A percentile compares a stretch with the other conserved stretches of the same genome.
These are phyloP conservation scores for Clepsis dumicolana DNA, from an alignment of 2,888 invertebrate genomes.

Conservation along the genomic window DNA sequence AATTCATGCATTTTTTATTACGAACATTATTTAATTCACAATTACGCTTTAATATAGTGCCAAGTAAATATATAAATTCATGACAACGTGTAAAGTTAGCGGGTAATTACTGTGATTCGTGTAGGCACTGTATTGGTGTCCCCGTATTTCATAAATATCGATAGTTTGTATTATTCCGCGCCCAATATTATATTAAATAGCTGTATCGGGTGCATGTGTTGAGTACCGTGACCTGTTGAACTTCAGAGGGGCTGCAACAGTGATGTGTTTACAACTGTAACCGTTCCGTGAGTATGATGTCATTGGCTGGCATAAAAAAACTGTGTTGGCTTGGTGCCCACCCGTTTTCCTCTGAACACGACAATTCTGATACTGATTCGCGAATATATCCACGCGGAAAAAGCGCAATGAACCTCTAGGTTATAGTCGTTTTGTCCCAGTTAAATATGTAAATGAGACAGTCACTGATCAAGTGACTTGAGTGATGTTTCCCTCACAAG, in stretches of 20 bases:
- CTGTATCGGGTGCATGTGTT: conserved; percentile 51
- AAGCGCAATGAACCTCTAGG: conserved; percentile 73
- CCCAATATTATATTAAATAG: conserved; percentile 56
- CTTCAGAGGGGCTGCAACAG: conserved; percentile 64
- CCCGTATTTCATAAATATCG: conserved; percentile 68
- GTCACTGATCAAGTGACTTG: conserved; percentile 49
- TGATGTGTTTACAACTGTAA: conserved; percentile 84
- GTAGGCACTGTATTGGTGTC: conserved; percentile 78
- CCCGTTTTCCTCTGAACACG: conserved; percentile 78
- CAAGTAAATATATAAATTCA: conserved; percentile 56
- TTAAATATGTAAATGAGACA: conserved; percentile 64
- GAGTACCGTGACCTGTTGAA: conserved; percentile 57
- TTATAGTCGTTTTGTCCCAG: conserved; percentile 68
- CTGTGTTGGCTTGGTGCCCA: conserved; percentile 84
- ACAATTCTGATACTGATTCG: conserved; percentile 71
- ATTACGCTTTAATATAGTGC: conserved; percentile 55
- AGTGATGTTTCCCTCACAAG: conserved; percentile 23
- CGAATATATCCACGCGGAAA: conserved; percentile 73
- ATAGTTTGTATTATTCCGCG: conserved; percentile 59
- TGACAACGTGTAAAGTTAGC: conserved; percentile 54
- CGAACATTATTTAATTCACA: conserved; percentile 50
- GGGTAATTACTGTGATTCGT: conserved; percentile 65
- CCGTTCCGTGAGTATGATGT: conserved; percentile 84
- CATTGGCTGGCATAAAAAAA: conserved; percentile 81
- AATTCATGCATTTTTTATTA: conserved; percentile 57